Evolutionary conservation across 2,888 invertebrate genomes (phyloP).

Genomic region (Volucella bombylans): DNA sequence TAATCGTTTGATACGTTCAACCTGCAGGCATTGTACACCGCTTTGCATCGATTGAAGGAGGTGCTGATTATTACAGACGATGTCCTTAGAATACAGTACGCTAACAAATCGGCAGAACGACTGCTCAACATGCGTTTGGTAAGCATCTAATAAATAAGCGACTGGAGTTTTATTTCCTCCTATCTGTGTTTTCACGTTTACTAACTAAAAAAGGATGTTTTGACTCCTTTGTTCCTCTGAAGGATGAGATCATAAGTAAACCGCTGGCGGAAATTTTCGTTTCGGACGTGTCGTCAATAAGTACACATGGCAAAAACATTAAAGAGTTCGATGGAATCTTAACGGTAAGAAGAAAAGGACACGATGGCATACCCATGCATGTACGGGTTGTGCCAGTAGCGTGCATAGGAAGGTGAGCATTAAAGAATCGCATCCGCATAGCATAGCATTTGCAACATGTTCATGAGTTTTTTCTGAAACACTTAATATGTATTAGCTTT

Average conservation of each 20-base stretch:
- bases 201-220: constrained; percentile 69
- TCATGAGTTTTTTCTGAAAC: constrained; percentile 43
- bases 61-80: constrained; percentile 94
- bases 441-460: constrained; percentile 40
- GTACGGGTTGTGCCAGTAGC: constrained; percentile 91
- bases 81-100: constrained; percentile 92
- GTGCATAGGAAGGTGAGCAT: constrained; percentile 84
- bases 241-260: constrained; percentile 82
- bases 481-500: constrained; percentile 59
- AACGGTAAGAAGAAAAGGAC: constrained; percentile 89
- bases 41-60: constrained; percentile 93
- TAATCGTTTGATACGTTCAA: constrained; percentile 63
- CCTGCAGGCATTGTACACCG: constrained; percentile 89
- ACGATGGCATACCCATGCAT: constrained; percentile 90
- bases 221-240: constrained; percentile 63
- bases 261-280: constrained; percentile 81
- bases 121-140: constrained; percentile 88
- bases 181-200: constrained; percentile 62
- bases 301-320: constrained; percentile 85
- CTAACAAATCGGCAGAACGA: constrained; percentile 93
- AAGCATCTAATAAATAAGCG: constrained; percentile 79
- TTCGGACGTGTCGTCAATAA: constrained; percentile 84
- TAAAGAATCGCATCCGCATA: constrained; percentile 20
- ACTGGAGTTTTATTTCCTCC: constrained; percentile 58
- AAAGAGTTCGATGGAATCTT: constrained; percentile 91